Evolutionary conservation across 2,888 invertebrate species (phyloP), one percentile per base, ranked within the genome.

Genomic region (Fabriciana adippe): DNA sequence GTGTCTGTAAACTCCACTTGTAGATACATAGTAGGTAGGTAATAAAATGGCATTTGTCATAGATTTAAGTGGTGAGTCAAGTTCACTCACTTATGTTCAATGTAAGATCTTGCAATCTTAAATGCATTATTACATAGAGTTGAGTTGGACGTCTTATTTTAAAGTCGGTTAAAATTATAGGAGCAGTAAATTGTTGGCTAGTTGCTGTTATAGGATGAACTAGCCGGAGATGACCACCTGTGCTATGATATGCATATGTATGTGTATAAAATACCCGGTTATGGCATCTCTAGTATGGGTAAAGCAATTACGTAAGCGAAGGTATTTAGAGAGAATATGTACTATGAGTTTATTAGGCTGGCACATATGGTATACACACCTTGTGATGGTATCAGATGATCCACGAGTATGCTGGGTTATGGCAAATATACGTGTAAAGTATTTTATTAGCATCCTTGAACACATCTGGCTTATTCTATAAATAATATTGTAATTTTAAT

Each of bases 221-320:
- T 48, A 62, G 64, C 54, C 54, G 55, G 53, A 56, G 55, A 67
- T 64, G 64, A 16, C 67, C 67, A 70, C 70, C 67, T 70, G 67
- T 64, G 48, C n/a, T 51, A 62, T 64, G 55, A 60, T 64, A 55
- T 16, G n/a, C 11, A 15, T 35, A 41, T 15, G 15, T 53, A 61
- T 31, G 50, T 35, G 26, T 35, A 53, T 26, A 48, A 41, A 67
- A 61, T 68, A 55, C 48, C 50, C 31, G 61, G 31, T 55, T 54
- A 35, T 41, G 66, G 47, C 62, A 60, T 35, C 41, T 55, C 55
- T 18, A 47, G 35, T 55, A 55, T 62, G 64, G 15, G 63, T 65
- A 47, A 56, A 6, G 70, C 51, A 68, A 70, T 70, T 68, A 70
- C 62, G 35, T 47, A 54, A 64, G 65, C 53, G 18, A 31, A 57